Percentiles rank a stretch among this genome's conserved stretches.
Conservation (phyloP, 2,888 invertebrate species). For the Scelioninae gen. 2 region DNA sequence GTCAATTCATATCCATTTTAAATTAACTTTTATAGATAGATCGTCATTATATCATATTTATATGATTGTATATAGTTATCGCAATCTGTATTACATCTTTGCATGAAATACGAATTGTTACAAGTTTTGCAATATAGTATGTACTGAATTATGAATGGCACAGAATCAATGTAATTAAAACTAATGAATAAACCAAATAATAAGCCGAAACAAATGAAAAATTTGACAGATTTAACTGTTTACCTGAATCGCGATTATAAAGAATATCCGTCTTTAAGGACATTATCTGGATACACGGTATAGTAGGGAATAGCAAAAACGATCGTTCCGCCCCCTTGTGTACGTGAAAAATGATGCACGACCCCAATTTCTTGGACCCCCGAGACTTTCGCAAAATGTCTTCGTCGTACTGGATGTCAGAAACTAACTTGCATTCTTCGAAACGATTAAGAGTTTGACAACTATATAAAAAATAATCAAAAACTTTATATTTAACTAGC, state of each 20-base stretch:
- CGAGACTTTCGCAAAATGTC: conserved; percentile 71
- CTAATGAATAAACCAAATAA: neutral
- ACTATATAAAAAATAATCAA: conserved; percentile 67
- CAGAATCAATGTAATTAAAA: neutral
- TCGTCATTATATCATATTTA: too few relatives aligned
- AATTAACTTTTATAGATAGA: too few relatives aligned
- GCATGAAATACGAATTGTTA: too few relatives aligned
- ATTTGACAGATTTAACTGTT: conserved; percentile 42
- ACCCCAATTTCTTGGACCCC: conserved; percentile 69
- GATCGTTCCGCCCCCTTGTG: conserved; percentile 73
- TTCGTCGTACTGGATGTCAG: conserved; percentile 64
- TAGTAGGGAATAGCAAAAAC: conserved; percentile 70
- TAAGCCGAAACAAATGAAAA: conserved; percentile 11
- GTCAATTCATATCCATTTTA: too few relatives aligned
- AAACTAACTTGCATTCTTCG: conserved; percentile 67
- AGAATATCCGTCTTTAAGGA: conserved; percentile 74
- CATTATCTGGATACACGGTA: conserved; percentile 72
- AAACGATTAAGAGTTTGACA: conserved; percentile 69
- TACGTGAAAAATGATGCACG: conserved; percentile 75
- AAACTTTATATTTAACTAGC: conserved; percentile 19
- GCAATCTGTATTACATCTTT: too few relatives aligned
- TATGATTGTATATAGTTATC: too few relatives aligned
- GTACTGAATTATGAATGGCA: neutral
- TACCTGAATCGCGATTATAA: conserved; percentile 66
- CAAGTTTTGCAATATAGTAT: too few relatives aligned